Conservation (phyloP, 2,113 vertebrate species). For the Pleuronectes platessa region DNA sequence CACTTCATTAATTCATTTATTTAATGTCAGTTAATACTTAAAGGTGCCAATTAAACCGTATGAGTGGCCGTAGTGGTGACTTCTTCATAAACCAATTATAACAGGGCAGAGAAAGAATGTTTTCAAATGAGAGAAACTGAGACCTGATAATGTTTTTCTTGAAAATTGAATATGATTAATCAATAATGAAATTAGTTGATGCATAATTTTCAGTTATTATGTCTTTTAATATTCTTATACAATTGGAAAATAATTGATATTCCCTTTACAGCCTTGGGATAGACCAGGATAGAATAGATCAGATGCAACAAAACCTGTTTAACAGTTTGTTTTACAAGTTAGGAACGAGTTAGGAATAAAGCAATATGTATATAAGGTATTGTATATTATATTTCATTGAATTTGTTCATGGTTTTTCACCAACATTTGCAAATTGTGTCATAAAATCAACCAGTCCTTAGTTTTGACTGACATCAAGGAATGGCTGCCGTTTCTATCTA, state of each 20-base stretch:
- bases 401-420: neutral
- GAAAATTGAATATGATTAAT: no score
- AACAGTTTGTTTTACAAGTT: neutral
- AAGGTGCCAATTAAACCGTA: neutral
- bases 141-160: no score
- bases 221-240: no score
- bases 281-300: no score
- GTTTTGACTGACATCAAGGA: neutral
- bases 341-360: no score
- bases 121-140: neutral
- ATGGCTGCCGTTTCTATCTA: neutral
- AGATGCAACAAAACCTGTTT: neutral
- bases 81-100: neutral
- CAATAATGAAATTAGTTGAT: neutral
- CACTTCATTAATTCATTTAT: neutral
- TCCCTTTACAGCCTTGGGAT: no score
- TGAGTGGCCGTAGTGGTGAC: neutral
- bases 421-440: neutral
- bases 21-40: neutral
- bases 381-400: neutral
- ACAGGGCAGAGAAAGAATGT: neutral
- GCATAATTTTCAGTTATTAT: no score
- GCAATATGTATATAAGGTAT: neutral
- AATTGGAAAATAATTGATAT: no score
- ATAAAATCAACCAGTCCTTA: slow-evolving; percentile 11